Conservation (phyloP, 2,797 vertebrate species). For the Phataginus tetradactyla region DNA sequence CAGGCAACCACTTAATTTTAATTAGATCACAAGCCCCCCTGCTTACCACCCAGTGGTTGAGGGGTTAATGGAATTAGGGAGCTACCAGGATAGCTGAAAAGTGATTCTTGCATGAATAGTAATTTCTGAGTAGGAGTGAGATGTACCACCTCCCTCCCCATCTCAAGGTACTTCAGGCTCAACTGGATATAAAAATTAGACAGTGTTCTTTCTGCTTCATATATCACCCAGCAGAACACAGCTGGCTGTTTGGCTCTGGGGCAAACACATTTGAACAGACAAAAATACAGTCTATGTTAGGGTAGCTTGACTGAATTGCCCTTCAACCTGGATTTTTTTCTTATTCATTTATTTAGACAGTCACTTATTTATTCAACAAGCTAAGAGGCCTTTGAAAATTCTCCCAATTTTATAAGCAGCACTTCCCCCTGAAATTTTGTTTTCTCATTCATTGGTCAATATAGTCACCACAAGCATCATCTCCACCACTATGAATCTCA, state of each 20-base stretch:
- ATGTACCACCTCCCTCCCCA: constrained; percentile 54
- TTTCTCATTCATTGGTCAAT: not conserved
- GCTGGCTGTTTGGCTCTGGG: constrained; percentile 59
- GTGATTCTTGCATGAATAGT: constrained; percentile 80
- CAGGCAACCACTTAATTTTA: constrained; percentile 75
- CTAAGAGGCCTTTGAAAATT: not conserved
- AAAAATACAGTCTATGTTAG: constrained; percentile 68
- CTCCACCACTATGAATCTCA: not conserved
- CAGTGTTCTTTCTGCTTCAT: constrained; percentile 80
- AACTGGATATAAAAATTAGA: constrained; percentile 79
- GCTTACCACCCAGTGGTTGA: constrained; percentile 71
- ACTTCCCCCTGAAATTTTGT: not conserved
- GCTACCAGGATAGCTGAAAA: constrained; percentile 63
- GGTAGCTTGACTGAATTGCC: constrained; percentile 70
- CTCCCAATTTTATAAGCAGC: not conserved
- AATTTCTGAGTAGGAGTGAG: constrained; percentile 76
- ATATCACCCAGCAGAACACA: constrained; percentile 70
- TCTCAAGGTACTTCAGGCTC: constrained; percentile 70
- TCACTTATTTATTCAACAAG: constrained; percentile 43
- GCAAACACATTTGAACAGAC: constrained; percentile 80
- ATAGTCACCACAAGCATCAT: not conserved
- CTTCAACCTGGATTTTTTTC: constrained; percentile 65
- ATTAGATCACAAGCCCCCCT: constrained; percentile 56
- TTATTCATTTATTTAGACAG: constrained; percentile 46
- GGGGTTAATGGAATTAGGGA: constrained; percentile 79